Evolutionary conservation across 2,888 invertebrate species (phyloP), one percentile per base, ranked within the genome.

Genomic region (Eurytoma californica): DNA sequence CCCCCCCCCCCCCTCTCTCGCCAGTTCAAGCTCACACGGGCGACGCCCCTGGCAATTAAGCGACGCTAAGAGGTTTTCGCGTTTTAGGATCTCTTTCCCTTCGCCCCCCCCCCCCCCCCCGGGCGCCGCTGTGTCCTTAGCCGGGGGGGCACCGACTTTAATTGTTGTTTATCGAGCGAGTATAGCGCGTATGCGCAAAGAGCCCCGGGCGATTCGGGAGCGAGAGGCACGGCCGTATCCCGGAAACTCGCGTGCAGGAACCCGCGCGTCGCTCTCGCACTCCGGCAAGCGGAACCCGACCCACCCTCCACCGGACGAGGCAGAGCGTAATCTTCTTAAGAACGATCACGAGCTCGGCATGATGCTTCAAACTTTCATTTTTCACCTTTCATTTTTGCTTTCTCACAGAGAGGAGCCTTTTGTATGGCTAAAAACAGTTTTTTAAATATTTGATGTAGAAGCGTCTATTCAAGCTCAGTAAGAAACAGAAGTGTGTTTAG

Each of bases 101-200:
- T 20, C 47, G 24, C 20, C 28, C 55, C 53, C 63, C 60, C 18
- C 51, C 14, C 47, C 49, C 53, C n/a, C 39, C 51, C 28, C 63
- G 51, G 14, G 14, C 30, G 30, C 9, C 66, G 60, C 74, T 30
- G 24, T 14, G 39, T 58, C 63, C 57, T 65, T 63, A 39, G 16
- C 49, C 24, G 4, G 16, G 16, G 63, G 53, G 75, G 84, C 82
- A 83, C 83, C 83, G 79, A 80, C 79, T 83, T 84, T 85, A 87
- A 86, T 87, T 86, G 85, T 84, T 85, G 85, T 84, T 85, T 83
- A 85, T 86, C 83, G 85, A 86, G 83, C 84, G 83, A 60, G 20
- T 39, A n/a, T n/a, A 39, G 20, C 61, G 60, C 53, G 65, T 5
- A 53, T 30, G 61, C 16, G 66, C 30, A 72, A 76, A 76, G 65